Conservation (phyloP, 2,113 vertebrate genomes). For the Otocyon megalotis region DNA sequence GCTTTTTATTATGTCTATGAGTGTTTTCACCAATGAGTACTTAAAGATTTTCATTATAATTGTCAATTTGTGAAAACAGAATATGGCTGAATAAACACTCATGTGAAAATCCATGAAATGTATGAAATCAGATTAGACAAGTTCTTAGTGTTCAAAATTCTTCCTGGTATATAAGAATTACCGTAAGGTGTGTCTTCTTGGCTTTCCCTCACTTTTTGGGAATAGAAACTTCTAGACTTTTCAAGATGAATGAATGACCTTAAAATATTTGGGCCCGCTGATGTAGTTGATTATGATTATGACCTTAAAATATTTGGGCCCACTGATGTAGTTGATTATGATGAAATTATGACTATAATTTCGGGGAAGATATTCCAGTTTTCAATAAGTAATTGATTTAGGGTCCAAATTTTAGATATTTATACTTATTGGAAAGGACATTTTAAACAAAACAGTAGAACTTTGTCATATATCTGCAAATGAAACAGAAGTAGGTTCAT, state of each 20-base stretch:
- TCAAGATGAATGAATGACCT: not conserved
- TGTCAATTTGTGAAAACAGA: slow-evolving; percentile 33
- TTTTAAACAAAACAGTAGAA: not conserved
- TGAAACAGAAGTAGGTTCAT: not conserved
- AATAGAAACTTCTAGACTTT: slow-evolving; percentile 1
- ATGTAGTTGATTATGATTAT: not conserved
- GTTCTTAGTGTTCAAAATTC: not conserved
- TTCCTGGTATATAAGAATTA: not conserved
- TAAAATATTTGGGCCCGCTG: not conserved
- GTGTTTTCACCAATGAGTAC: not conserved
- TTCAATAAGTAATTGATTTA: not conserved
- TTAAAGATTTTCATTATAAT: slow-evolving; percentile 29
- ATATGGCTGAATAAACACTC: not conserved
- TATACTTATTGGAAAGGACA: not conserved
- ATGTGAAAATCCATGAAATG: not conserved
- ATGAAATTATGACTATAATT: not conserved
- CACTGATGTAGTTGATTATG: not conserved
- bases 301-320: not conserved
- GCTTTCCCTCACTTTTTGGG: not conserved
- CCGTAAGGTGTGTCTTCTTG: not conserved
- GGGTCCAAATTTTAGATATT: not conserved
- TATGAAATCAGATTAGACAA: not conserved
- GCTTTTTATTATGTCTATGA: not conserved
- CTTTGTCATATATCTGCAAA: not conserved
- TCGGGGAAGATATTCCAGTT: not conserved